These are phyloP conservation scores for Orgyia antiqua DNA, from an alignment of 2,888 invertebrate species.

Conservation along the genomic window DNA sequence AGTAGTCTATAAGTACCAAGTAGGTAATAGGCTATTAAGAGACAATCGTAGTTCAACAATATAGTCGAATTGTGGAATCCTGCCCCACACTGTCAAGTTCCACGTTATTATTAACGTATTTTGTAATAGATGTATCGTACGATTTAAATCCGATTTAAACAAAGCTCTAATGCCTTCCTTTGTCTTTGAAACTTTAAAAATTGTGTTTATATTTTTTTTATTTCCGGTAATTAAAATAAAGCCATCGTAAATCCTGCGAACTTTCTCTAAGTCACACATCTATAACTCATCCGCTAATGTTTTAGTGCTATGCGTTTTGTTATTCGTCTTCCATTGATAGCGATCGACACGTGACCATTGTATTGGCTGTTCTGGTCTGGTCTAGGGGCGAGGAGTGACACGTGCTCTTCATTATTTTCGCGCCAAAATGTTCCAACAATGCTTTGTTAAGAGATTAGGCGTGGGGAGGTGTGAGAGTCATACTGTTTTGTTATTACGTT, in stretches of 20 bases:
- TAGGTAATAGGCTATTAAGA: too few species aligned
- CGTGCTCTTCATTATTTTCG: slow-evolving; percentile 76
- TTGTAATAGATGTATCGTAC: too few species aligned
- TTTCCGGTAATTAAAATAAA: too few species aligned
- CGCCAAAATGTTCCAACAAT: slow-evolving; percentile 74
- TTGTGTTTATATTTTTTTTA: too few species aligned
- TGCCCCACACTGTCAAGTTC: too few species aligned
- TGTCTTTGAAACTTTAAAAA: too few species aligned
- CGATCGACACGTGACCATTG: slow-evolving; percentile 64
- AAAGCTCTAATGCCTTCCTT: too few species aligned
- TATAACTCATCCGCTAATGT: slow-evolving; percentile 39
- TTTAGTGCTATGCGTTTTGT: slow-evolving; percentile 45
- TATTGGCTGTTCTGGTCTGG: slow-evolving; percentile 23
- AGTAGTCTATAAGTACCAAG: too few species aligned
- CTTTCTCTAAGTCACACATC: slow-evolving; percentile 15
- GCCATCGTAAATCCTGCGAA: slow-evolving; percentile 18
- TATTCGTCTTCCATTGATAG: slow-evolving; percentile 53
- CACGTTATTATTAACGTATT: too few species aligned
- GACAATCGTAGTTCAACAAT: too few species aligned
- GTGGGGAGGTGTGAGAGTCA: slow-evolving; percentile 42
- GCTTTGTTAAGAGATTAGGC: slow-evolving; percentile 76
- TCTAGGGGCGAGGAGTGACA: slow-evolving; percentile 37
- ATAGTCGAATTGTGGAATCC: too few species aligned
- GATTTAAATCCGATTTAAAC: too few species aligned
- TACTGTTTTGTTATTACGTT: slow-evolving; percentile 26